phyloP scores from a whole-genome alignment of 2,113 vertebrate species.

The Collichthys lucidus region DNA sequence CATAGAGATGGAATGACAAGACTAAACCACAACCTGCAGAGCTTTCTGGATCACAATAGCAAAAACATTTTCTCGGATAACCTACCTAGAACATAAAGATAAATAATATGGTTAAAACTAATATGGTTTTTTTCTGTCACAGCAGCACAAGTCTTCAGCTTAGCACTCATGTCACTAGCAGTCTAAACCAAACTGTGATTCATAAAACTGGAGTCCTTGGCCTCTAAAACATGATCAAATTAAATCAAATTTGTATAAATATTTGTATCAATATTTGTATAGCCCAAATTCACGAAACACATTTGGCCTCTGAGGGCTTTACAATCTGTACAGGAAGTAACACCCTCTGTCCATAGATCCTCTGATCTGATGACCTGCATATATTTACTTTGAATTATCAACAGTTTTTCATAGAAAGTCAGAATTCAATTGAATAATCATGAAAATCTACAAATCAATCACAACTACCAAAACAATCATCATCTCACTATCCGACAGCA shows the following conservation, averaged over 20 bases:
- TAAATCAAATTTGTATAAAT: no score
- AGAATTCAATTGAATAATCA: slow-evolving; percentile 11
- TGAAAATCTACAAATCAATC: neutral
- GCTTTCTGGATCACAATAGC: neutral
- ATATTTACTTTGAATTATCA: neutral
- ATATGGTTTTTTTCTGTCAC: neutral
- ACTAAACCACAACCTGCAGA: neutral
- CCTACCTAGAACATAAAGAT: neutral
- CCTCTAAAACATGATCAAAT: neutral
- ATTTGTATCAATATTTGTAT: no score
- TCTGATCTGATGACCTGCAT: neutral
- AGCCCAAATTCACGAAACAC: no score
- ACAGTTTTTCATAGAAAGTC: neutral
- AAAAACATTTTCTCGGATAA: neutral
- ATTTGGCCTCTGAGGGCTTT: no score
- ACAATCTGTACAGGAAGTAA: no score
- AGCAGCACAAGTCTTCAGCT: slow-evolving; percentile 3
- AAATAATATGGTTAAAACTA: no score
- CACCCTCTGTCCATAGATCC: no score
- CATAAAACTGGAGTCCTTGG: neutral
- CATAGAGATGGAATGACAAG: neutral
- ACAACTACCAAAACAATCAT: neutral
- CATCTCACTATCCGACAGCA: neutral
- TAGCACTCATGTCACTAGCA: neutral
- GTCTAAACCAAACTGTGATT: neutral